Evolutionary conservation across 2,888 invertebrate species (phyloP), one percentile per base, ranked within the genome.

Genomic region (Synanthedon tipuliformis): DNA sequence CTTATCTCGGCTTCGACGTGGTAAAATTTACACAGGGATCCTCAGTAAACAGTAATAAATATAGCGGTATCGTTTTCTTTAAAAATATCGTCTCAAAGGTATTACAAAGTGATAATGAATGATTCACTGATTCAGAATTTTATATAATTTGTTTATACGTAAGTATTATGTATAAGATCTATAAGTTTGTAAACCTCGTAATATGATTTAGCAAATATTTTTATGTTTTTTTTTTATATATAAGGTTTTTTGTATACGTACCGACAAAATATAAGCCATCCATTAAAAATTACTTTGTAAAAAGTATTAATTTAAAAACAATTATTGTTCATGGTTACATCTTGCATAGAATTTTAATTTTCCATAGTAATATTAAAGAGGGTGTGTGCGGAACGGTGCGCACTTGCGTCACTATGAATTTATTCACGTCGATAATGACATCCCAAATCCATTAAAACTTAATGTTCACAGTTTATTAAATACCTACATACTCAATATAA

Each of bases 331-430:
- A 57, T 86, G 80, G 76, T 68, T 78, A 69, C 68, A 64, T 86
- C 68, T 76, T 60, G 77, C 73, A 78, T 82, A 62, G 60, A 61
- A 61, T 65, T 70, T 68, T 66, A 65, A 69, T 69, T 69, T 66
- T 63, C 62, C 67, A 70, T 75, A 71, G 67, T 72, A 63, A 70
- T 75, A 71, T 60, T 68, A 64, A 40, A 65, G 71, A 76, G 81
- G 82, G 82, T 75, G 77, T 65, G 65, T 65, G 63, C 56, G 62
- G 63, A 34, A 34, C 34, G 10, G 63, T 66, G 66, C 60, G 59
- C 65, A 58, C 73, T 66, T 76, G 73, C 77, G 75, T 79, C 78
- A 78, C 78, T 71, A 78, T 79, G 75, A 80, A 83, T 81, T 78
- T 75, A 77, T 77, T 71, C 65, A 69, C 71, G 73, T 79, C 73